Evolutionary conservation across 2,888 invertebrate genomes (phyloP), one percentile per base, ranked within the genome.

Genomic region (Steinernema carpocapsae): DNA sequence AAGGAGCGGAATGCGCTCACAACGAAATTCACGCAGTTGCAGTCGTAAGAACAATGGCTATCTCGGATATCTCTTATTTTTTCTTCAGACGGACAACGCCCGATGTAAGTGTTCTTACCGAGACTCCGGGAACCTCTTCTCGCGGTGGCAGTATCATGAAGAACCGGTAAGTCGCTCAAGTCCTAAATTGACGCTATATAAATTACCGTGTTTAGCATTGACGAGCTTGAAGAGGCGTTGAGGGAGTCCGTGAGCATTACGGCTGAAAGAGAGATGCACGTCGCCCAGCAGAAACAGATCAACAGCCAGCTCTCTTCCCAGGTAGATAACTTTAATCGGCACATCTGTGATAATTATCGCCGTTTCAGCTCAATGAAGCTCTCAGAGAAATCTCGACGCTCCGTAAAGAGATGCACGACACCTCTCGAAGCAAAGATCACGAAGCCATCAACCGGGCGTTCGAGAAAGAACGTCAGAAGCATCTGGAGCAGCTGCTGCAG

Each of bases 201-300:
- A 52, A 19, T 37, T 10, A 26, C 3, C 22, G 26, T 1, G 56
- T 74, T 72, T 43, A 82, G 92, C 79, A 93, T 94, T 73, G 91
- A 91, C 85, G 93, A 94, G 86, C 89, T 95, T 81, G 94, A 94
- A 88, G 93, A 93, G 82, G 94, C 94, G 24, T 89, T 95, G 76
- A 91, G 93, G 76, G 93, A 94, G 88, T 94, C 93, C 78, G 92
- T 91, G 1, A 88, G 88, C 78, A 90, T 90, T 71, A 90, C 90
- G 19, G 90, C 90, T 19, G 89, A 90, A 79, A 83, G 90, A 72
- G 90, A 91, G 82, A 88, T 90, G 82, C 88, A 88, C 72, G 85
- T 90, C 78, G 88, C 88, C 24, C 88, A 90, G 76, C 89, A 89
- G 80, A 89, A 90, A 74, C 80, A 80, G 88, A 52, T 84, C 22